Base-by-base conservation (phyloP, 2,888 invertebrate genomes). In the Drepanosiphum platanoidis region DNA sequence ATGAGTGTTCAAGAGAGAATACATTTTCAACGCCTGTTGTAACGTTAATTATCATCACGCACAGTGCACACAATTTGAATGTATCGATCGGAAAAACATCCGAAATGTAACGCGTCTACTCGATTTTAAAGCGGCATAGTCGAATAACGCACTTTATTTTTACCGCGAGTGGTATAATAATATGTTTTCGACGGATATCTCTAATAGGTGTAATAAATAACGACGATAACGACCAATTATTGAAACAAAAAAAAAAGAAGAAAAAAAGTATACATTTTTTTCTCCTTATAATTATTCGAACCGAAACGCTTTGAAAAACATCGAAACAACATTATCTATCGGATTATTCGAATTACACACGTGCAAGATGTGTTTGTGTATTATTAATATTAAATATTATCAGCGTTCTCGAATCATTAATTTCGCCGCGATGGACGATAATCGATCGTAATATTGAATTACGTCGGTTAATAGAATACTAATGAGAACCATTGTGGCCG, bases 381-480 rank as follows among this genome's bases (percentile, higher is more conserved):
- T 70, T 70, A 70, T 70, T 39, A 70, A 70, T n/a, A n/a, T n/a
- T n/a, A n/a, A n/a, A n/a, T n/a, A n/a, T 70, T 70, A 70, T 18
- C 13, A 13, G 8, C 9, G 9, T 70, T n/a, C 36, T 27, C 8
- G 11, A 70, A 39, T 70, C 36, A n/a, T 27, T 71, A 15, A 9
- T 71, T 39, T 27, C 27, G 42, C 42, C 71, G 39, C 22, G 52
- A 52, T 42, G 15, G 5, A 11, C n/a, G 18, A 22, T 15, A 27
- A 42, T 42, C 13, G 27, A 27, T 36, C 27, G 15, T 71, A 11
- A 70, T 39, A 70, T 42, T 22, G 18, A 27, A 71, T 22, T 34
- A 22, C 34, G n/a, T 0, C 15, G 13, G 30, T 70, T 36, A 70
- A 70, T 36, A 36, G 22, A 70, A 36, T 34, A 13, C n/a, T 70